These are phyloP conservation scores for Microchirus variegatus DNA, from an alignment of 2,797 vertebrate species.

Conservation along the genomic window DNA sequence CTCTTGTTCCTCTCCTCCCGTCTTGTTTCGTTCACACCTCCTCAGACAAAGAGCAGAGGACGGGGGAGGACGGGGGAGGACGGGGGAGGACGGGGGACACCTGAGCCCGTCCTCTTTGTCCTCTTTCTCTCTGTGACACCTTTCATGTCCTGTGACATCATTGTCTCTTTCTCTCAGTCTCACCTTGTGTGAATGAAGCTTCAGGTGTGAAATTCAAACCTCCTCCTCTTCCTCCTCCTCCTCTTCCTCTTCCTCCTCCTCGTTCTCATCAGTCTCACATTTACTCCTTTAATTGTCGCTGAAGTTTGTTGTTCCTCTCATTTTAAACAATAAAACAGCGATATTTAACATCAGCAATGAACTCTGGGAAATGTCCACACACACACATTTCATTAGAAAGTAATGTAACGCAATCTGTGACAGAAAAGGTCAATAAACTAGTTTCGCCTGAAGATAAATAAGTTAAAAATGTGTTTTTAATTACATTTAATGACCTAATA, in stretches of 20 bases:
- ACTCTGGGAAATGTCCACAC: too few relatives aligned
- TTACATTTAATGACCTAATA: too few relatives aligned
- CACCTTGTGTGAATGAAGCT: background rate
- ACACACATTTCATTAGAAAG: too few relatives aligned
- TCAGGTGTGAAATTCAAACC: conserved; percentile 17
- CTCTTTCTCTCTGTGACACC: background rate
- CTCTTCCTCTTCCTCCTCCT: background rate
- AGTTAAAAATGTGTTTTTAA: too few relatives aligned
- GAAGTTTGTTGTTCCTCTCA: too few relatives aligned
- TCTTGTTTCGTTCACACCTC: conserved; percentile 28
- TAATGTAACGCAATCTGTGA: too few relatives aligned
- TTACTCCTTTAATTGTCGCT: too few relatives aligned
- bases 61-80: background rate
- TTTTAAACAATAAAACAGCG: too few relatives aligned
- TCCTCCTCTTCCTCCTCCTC: background rate
- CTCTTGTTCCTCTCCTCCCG: background rate
- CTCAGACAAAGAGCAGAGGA: conserved; percentile 4
- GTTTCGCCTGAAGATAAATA: too few relatives aligned
- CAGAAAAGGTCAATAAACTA: too few relatives aligned
- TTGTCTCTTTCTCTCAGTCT: conserved; percentile 4
- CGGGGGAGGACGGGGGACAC: conserved; percentile 11
- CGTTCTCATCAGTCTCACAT: background rate
- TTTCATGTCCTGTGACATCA: conserved; percentile 13
- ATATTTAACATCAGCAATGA: too few relatives aligned
- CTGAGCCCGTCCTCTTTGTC: conserved; percentile 23